Conservation (phyloP, 2,797 vertebrate species). For the Molothrus aeneus region DNA sequence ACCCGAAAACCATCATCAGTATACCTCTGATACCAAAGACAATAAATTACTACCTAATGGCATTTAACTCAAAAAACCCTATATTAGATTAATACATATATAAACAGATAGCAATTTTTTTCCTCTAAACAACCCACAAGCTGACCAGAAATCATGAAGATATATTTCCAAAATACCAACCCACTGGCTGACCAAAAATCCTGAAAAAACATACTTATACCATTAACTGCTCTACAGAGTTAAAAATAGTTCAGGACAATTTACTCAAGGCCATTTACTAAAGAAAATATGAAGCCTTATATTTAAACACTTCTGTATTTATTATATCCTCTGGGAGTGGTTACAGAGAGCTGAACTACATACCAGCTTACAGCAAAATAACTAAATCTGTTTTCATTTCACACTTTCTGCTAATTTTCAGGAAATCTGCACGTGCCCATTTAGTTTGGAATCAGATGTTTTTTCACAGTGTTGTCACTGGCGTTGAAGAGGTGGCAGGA, state of each 20-base stretch:
- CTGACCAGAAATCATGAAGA: background rate
- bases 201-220: background rate
- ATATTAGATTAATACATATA: background rate
- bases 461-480: background rate
- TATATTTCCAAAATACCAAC: background rate
- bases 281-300: slow-evolving; percentile 16
- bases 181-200: background rate
- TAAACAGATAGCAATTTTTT: background rate
- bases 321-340: slow-evolving; percentile 26
- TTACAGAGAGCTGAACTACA: background rate
- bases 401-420: background rate
- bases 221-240: background rate
- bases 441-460: background rate
- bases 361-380: slow-evolving; percentile 7
- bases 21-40: background rate
- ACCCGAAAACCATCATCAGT: background rate
- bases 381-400: slow-evolving; percentile 22
- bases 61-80: background rate
- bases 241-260: background rate
- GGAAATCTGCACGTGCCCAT: background rate
- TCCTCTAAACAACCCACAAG: background rate
- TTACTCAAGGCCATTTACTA: slow-evolving; percentile 17
- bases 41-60: background rate
- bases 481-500: background rate
- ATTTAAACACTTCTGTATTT: slow-evolving; percentile 10